Base-by-base conservation (phyloP, 2,113 vertebrate species). In the Mesocricetus auratus region DNA sequence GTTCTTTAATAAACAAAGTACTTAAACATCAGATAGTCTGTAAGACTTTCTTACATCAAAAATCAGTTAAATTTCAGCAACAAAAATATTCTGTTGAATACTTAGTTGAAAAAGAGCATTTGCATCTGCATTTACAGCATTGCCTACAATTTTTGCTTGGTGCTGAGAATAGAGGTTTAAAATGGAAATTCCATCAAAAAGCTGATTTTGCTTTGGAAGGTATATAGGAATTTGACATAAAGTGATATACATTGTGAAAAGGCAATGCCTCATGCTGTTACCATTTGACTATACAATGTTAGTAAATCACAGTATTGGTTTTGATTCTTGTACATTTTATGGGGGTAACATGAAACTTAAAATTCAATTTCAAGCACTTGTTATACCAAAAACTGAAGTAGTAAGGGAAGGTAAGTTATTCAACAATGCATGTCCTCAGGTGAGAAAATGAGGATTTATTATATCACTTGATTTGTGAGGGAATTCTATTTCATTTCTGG, bases 1-100 rank as follows among this genome's bases (percentile, higher is more conserved):
- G 17, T 79, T 90, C 15, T 91, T n/a, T 94, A 93, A 53, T 78
- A 39, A 95, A 88, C 90, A n/a, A 83, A 86, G 86, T 77, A 39
- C 78, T 96, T 94, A 62, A 77, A 91, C 17, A 5, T 66, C 62
- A 31, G 10, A 92, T 94, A 94, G 7, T 22, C 50, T 33, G 16
- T 39, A 36, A 24, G 21, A 71, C 17, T 88, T n/a, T 60, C n/a
- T 68, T 7, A 69, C 66, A 87, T 7, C 42, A 97, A 92, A 83
- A 81, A n/a, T 88, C 79, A 33, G 91, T 79, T 56, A 91, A 86
- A 83, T 83, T 93, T 68, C 5, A 89, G 9, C 21, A 73, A 81
- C 39, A 82, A 39, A 39, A 6, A 36, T 3, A 29, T 47, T 45
- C 86, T 75, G 7, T 19, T 81, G 53, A 79, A 79, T 79, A 53